Conservation (phyloP, 2,888 invertebrate species). For the Bombylius discolor region DNA sequence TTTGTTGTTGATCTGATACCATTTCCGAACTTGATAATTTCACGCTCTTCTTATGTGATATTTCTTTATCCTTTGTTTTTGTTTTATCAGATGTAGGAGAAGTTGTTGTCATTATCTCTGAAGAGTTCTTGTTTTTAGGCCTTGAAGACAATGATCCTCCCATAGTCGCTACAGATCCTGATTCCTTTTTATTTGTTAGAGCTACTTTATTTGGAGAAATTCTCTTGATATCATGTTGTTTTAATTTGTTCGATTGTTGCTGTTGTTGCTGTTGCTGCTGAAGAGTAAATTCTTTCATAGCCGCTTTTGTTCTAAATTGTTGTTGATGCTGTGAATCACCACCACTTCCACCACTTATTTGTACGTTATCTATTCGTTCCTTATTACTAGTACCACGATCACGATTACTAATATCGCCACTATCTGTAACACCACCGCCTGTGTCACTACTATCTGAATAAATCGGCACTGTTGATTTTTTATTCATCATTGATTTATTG, state of each 20-base stretch:
- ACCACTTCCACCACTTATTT: conserved; percentile 32
- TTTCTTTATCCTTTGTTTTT: conserved; percentile 13
- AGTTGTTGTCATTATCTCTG: neutral
- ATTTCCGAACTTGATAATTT: conserved; percentile 1
- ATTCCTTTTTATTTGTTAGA: neutral
- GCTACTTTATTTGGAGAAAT: neutral
- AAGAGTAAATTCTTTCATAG: conserved; percentile 68
- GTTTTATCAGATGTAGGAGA: conserved; percentile 15
- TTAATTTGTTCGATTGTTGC: neutral
- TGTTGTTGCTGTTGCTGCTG: conserved; percentile 10
- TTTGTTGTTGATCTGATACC: neutral
- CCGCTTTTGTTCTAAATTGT: conserved; percentile 64
- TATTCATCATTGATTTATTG: conserved; percentile 25
- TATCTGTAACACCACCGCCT: conserved; percentile 39
- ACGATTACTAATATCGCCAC: conserved; percentile 28
- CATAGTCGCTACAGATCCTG: no score
- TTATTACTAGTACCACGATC: conserved; percentile 9
- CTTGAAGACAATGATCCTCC: neutral
- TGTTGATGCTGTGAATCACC: conserved; percentile 51
- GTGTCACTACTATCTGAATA: conserved; percentile 70
- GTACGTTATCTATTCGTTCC: conserved; percentile 45
- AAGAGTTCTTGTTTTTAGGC: neutral
- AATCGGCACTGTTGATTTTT: conserved; percentile 55
- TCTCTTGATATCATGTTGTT: neutral
- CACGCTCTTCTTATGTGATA: neutral